Evolutionary conservation across 2,888 invertebrate genomes (phyloP), one percentile per base, ranked within the genome.

Genomic region (Caenorhabditis sp.): DNA sequence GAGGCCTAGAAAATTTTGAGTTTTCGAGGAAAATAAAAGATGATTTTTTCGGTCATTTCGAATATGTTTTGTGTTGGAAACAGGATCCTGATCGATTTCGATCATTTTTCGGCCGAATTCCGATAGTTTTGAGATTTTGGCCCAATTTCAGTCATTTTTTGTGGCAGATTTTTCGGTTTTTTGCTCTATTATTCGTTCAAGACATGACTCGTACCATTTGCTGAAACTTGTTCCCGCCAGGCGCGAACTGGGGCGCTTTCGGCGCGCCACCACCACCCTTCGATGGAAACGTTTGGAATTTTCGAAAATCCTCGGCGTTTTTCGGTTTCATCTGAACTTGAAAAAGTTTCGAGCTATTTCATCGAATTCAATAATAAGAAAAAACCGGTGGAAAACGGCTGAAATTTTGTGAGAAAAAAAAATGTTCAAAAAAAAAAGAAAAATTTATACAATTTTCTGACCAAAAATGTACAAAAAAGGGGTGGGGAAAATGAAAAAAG

Each of bases 141-240:
- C 14, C 44, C 14, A 44, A 14, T 44, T 44, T 44, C 12, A 4
- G 44, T 4, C 12, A 44, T 16, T 47, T 47, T 47, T 47, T 47
- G n/a, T 47, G 4, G 47, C n/a, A 8, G 7, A 47, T 19, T 47
- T 47, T 47, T 47, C 2, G 44, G 16, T 44, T 14, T 7, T 44
- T 44, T 44, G 6, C 16, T 44, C 16, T 14, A 44, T 10, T 10
- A 7, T 44, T 44, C 14, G 44, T 10, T 7, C 2, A 44, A 44
- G 3, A 10, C 12, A 10, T 10, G 4, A 7, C 3, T 44, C 14
- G 14, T 28, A 77, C 77, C 69, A 70, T 54, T 70, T 51, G 31
- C 63, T 77, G 77, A 63, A 77, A 77, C 14, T 70, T 69, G 24
- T 77, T 77, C 4, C 44, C 31, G 5, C 16, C 38, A n/a, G 63